Evolutionary conservation across 2,888 invertebrate genomes (phyloP).

Genomic region (Malthinus flaveolus): DNA sequence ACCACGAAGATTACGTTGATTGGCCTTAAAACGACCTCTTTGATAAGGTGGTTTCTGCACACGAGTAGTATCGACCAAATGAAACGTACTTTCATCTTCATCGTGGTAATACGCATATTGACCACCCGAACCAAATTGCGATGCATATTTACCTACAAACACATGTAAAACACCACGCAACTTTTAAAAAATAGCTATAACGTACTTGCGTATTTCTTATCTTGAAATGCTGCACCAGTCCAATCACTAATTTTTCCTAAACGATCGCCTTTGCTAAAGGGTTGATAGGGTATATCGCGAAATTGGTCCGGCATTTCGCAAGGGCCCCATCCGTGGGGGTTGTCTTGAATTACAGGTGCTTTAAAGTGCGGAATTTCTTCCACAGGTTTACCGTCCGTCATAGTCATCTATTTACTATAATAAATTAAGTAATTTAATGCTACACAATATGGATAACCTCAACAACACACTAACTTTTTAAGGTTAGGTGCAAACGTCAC

Average conservation of each 20-base stretch:
- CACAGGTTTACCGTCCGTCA: conserved; percentile 50
- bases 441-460: conserved; percentile 4
- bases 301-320: conserved; percentile 92
- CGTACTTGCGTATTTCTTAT: conserved; percentile 91
- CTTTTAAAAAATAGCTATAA: background rate
- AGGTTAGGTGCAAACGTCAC: background rate
- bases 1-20: conserved; percentile 71
- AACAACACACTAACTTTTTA: conserved; percentile 1
- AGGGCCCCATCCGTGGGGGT: conserved; percentile 96
- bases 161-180: conserved; percentile 2
- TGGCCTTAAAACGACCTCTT: conserved; percentile 84
- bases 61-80: conserved; percentile 93
- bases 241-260: conserved; percentile 99
- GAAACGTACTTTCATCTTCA: conserved; percentile 98
- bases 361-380: conserved; percentile 68
- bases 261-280: conserved; percentile 97
- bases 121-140: conserved; percentile 90
- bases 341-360: conserved; percentile 78
- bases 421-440: background rate
- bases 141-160: conserved; percentile 81
- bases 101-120: conserved; percentile 99
- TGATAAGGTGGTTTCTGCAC: conserved; percentile 91
- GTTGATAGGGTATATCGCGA: conserved; percentile 97
- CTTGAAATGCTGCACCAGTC: conserved; percentile 91
- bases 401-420: conserved; percentile 35